Base-by-base conservation (phyloP, 2,797 vertebrate species). In the Onychomys arenicola region DNA sequence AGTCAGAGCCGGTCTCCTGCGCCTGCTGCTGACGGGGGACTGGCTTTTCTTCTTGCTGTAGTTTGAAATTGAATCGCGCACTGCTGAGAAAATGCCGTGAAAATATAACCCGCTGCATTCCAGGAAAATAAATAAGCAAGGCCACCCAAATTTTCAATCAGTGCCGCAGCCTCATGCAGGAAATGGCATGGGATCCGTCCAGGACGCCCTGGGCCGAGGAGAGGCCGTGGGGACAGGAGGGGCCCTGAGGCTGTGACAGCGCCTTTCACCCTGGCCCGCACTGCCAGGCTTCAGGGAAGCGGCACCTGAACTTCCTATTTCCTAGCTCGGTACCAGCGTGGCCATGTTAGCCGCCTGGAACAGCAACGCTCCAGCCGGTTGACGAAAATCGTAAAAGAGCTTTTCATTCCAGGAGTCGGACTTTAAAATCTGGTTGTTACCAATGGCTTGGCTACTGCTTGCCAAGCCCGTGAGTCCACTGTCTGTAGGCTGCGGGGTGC, bases 131-230 rank as follows among this genome's bases (percentile, higher is more conserved):
- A 99, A 99, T 99, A 99, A 99, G 99, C 99, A 99, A 99, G 99
- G 99, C 99, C 99, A 99, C 99, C 99, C 99, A 99, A 99, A 99
- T 99, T 99, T 99, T 99, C 99, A 99, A 99, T 99, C 99, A 99
- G 99, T 99, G 99, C 99, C 99, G 98, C 98, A 99, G 99, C 99
- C 99, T 99, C 99, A 98, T 98, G 99, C 99, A 99, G 99, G 99
- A 99, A 99, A 99, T 99, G 99, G 99, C 98, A 98, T 98, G 98
- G 98, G 98, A 99, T 98, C 98, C 95, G 97, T 98, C 98, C 98
- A 98, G 98, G 98, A 98, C 98, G 98, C 99, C 99, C 90, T 67
- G 98, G 99, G 98, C 98, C 98, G 97, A 97, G 98, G 98, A 98
- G 98, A 98, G 98, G 98, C 98, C 98, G 99, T 98, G 98, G 98